Evolutionary conservation across 1,140 invertebrate genomes (phyloP), one percentile per base, ranked within the genome.

Genomic region (Dufourea novaeangliae): DNA sequence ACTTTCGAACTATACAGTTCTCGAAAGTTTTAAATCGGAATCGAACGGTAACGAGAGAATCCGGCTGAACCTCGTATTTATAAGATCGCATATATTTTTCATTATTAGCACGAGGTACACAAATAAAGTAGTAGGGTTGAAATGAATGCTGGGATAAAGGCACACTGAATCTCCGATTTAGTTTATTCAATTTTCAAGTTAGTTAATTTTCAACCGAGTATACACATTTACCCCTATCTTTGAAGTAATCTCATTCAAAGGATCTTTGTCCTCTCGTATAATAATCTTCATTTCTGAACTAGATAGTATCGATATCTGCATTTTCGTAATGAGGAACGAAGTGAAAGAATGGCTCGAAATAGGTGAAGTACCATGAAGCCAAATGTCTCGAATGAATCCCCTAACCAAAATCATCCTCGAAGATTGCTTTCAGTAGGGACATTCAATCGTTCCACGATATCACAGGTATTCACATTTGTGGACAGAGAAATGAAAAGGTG

Each of bases 381-480:
- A 5, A 46, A n/a, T 46, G 44, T n/a, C 46, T 50, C 46, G n/a
- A 50, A 50, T n/a, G 46, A 50, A 17, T 50, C 4, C 46, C 20
- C 6, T n/a, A n/a, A n/a, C n/a, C 46, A 7, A 8, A 50, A 50
- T 50, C 46, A 50, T 50, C 5, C 46, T 5, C 46, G 20, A n/a
- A 50, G 46, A 50, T 50, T 50, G 46, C 46, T 50, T 50, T 50
- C 46, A n/a, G 20, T n/a, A n/a, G 46, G 46, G 20, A 46, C 41
- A 20, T 46, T 20, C 41, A 46, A n/a, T 17, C 41, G 41, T 4
- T 5, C 46, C 46, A n/a, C 17, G 20, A 7, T n/a, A n/a, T n/a
- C 46, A 17, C 46, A 8, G 20, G 20, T n/a, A 50, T 50, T 50
- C 46, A n/a, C n/a, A 17, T 5, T 8, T 6, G 44, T 4, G 41